A percentile compares a stretch with the other conserved stretches of the same genome.
Evolutionary conservation across 1,140 invertebrate genomes (phyloP).

Genomic region (Lysiphlebus fabarum): DNA sequence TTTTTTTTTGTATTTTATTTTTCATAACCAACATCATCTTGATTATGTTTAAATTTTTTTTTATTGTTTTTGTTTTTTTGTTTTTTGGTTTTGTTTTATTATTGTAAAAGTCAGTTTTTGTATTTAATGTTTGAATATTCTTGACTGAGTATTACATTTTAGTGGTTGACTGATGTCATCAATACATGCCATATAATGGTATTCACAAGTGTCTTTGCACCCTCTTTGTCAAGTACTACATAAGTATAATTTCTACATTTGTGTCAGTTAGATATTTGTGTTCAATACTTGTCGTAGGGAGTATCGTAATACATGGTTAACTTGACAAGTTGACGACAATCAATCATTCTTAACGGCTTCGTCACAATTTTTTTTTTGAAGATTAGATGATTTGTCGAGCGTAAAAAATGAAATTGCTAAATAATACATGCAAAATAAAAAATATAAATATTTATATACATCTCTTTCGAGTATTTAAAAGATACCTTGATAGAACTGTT

Average conservation of each 20-base stretch:
- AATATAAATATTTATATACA: slow-evolving; percentile 8
- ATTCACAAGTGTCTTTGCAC: slow-evolving; percentile 6
- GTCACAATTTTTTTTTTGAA: slow-evolving; percentile 31
- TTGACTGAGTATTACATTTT: slow-evolving; percentile 35
- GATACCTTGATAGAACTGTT: too few relatives aligned
- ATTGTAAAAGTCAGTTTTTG: too few relatives aligned
- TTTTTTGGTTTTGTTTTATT: too few relatives aligned
- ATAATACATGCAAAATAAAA: background rate
- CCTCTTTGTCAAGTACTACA: slow-evolving; percentile 23
- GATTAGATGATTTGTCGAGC: slow-evolving; percentile 14
- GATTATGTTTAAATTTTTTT: too few relatives aligned
- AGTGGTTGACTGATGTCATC: slow-evolving; percentile 38
- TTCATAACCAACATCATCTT: too few relatives aligned
- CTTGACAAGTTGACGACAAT: slow-evolving; percentile 22
- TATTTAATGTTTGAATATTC: background rate
- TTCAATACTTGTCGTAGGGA: slow-evolving; percentile 6
- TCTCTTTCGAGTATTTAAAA: slow-evolving; percentile 5
- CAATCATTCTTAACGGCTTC: slow-evolving; percentile 40
- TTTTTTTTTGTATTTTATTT: too few relatives aligned
- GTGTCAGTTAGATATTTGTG: slow-evolving; percentile 11
- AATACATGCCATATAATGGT: slow-evolving; percentile 11
- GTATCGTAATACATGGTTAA: slow-evolving; percentile 7
- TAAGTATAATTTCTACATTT: slow-evolving; percentile 3
- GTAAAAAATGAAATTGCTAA: background rate
- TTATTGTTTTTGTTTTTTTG: too few relatives aligned